Conservation (phyloP, 2,113 vertebrate species). For the Pterocles orientalis region DNA sequence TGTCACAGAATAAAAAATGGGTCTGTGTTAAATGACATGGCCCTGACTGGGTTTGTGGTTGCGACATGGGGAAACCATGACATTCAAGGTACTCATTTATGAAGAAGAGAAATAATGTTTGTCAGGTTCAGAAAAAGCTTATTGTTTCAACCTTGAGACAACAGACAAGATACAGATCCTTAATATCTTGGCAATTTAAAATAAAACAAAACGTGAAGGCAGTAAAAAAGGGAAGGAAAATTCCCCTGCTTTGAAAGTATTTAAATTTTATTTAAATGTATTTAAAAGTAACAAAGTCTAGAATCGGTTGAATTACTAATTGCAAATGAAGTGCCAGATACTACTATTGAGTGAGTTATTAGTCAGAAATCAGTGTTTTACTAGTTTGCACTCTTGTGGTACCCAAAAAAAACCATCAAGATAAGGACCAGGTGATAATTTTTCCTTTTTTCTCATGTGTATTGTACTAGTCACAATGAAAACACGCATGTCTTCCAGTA, state of each 20-base stretch:
- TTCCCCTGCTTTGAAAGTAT: not conserved
- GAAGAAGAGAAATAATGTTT: constrained; percentile 40
- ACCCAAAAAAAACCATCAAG: not conserved
- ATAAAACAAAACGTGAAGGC: not conserved
- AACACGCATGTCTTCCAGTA: not conserved
- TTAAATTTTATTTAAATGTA: not conserved
- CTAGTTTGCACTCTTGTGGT: not conserved
- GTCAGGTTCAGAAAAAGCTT: constrained; percentile 46
- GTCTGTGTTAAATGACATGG: constrained; percentile 8
- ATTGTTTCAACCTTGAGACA: constrained; percentile 41
- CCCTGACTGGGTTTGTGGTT: constrained; percentile 19
- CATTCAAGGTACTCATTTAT: constrained; percentile 18
- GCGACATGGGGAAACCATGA: not conserved
- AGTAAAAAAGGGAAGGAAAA: not conserved
- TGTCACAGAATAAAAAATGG: constrained; percentile 36
- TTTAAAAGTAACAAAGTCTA: not conserved
- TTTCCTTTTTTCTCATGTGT: not conserved
- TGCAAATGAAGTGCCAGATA: not conserved
- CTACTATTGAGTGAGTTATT: not conserved
- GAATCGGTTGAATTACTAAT: not conserved
- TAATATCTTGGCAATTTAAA: constrained; percentile 24
- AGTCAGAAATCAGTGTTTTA: not conserved
- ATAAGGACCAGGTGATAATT: not conserved
- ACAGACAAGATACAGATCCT: constrained; percentile 11
- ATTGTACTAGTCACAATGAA: not conserved